Evolutionary conservation across 2,888 invertebrate species (phyloP), one percentile per base, ranked within the genome.

Genomic region (Cosmia pyralina): DNA sequence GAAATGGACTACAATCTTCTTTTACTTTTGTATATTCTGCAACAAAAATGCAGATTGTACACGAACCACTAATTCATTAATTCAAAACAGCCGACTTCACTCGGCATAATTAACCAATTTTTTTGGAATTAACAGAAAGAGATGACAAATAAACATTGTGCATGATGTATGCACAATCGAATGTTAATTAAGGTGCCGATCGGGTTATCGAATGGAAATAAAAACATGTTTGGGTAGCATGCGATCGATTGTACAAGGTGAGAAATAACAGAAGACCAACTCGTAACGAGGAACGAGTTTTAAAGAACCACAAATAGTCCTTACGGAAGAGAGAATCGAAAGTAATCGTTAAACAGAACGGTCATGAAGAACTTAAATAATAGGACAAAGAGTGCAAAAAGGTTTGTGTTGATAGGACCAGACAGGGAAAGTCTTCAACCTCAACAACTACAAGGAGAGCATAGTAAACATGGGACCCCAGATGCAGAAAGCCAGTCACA

Each of bases 161-260:
- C 28, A 22, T 58, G 64, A 64, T 60, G 13, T n/a, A 57, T 52
- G 2, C 13, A 34, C 48, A 68, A 65, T 62, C 46, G 38, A 65
- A 57, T 64, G 19, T 59, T 67, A 46, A 79, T 44, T 44, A 79
- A 58, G 60, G 66, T 69, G 63, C 22, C 8, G 17, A 75, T 71
- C 68, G n/a, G 69, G 59, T 75, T 75, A 83, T 71, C 72, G 64
- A 60, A n/a, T 74, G 48, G 22, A 57, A 64, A 72, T 68, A 75
- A 73, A 85, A 85, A 83, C 76, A 71, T 74, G 67, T 68, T 72
- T 66, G 67, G 53, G 48, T 69, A 46, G 63, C 59, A 73, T 68
- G 48, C 63, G 50, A 77, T 53, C 38, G 34, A 57, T n/a, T 59
- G 50, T 38, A 64, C 15, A 44, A 59, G 11, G 41, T 46, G 7